Evolutionary conservation across 2,797 vertebrate genomes (phyloP), one percentile per base, ranked within the genome.

Genomic region (Alouatta caraya): DNA sequence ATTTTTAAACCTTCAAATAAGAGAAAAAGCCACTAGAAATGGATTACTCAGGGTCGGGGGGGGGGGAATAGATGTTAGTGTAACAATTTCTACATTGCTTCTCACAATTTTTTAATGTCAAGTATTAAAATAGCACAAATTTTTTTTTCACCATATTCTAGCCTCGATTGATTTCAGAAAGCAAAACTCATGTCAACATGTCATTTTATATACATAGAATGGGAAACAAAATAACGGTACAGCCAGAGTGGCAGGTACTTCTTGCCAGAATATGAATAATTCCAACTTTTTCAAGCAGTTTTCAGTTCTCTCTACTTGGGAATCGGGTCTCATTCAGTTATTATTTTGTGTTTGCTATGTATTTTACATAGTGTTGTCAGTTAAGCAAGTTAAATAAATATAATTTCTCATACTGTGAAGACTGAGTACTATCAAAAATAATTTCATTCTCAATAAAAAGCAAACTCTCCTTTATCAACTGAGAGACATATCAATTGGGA

Each of bases 401-500:
- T 28, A 70, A 82, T 6, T 19, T 9, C 4, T 42, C 15, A 79
- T 61, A 83, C 6, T 48, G 59, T n/a, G 11, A 81, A 81, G 15
- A 2, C 5, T 86, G 21, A 93, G 3, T 86, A 87, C 2, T 82
- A 50, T 82, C 26, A 93, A 96, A 75, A 81, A 61, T 14, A 70
- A 94, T 37, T 93, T 8, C 42, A 14, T 81, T 94, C 39, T 52
- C 91, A 91, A 88, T 10, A n/a, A 94, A 57, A 90, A 70, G 24
- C 19, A 39, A 73, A 26, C 7, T 67, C 19, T 82, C 15, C 6
- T 50, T 86, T 80, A 5, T 75, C 33, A 81, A 28, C 61, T 8
- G 82, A 59, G 1, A 79, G 13, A 37, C 5, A 33, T n/a, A 21
- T 30, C 9, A 13, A 11, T 4, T 84, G 19, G 67, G 13, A 22